phyloP scores from a whole-genome alignment of 1,140 invertebrate genomes.

The Ridgeia piscesae region DNA sequence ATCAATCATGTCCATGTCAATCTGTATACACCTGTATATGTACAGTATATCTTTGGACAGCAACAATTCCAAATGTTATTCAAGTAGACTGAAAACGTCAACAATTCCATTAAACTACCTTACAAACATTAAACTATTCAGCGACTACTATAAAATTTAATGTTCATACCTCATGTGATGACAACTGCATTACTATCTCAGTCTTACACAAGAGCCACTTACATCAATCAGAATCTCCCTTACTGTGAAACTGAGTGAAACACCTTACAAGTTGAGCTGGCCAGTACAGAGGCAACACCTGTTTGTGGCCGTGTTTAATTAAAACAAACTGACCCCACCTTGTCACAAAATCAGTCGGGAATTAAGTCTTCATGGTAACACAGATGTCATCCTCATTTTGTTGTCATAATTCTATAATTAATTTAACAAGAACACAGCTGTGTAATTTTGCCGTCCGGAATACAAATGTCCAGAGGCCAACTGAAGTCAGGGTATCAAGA shows the following conservation, averaged over 20 bases:
- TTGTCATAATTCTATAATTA: neutral
- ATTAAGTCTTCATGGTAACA: no score
- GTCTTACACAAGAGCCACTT: neutral
- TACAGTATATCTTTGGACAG: neutral
- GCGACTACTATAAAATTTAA: neutral
- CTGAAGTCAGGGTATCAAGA: no score
- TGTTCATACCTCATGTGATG: neutral
- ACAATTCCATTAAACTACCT: neutral
- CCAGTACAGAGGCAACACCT: neutral
- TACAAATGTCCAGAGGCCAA: no score
- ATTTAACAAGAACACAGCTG: neutral
- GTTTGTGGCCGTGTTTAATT: neutral
- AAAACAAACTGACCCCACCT: neutral
- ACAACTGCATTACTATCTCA: neutral
- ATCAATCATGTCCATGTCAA: no score
- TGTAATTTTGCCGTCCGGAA: no score
- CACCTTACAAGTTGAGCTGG: neutral
- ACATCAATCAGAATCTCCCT: neutral
- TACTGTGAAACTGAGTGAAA: neutral
- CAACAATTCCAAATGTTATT: neutral
- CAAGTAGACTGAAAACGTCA: neutral
- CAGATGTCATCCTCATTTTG: neutral
- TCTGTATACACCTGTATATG: no score
- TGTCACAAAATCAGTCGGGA: neutral
- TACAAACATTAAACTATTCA: neutral